Evolutionary conservation across 2,113 vertebrate genomes (phyloP).

Genomic region (Aptenodytes forsteri): DNA sequence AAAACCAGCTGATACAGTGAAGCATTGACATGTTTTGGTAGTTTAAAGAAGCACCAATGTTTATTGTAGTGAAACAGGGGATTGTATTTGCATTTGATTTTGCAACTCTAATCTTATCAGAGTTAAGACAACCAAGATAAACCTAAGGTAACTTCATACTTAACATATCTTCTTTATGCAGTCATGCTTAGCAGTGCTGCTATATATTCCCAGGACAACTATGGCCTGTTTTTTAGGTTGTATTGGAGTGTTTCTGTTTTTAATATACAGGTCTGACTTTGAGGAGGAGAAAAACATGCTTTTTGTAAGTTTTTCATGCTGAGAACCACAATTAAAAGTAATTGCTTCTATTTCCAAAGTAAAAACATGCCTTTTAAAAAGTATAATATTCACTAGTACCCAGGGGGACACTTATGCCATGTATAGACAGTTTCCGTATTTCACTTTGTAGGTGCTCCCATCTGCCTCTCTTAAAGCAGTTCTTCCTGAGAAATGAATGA

Average conservation of each 20-base stretch:
- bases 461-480: background rate
- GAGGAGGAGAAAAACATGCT: background rate
- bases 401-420: background rate
- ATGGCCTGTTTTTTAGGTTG: background rate
- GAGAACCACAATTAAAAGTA: constrained; percentile 62
- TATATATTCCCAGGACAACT: background rate
- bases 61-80: background rate
- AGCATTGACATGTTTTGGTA: background rate
- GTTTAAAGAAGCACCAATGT: background rate
- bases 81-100: constrained; percentile 5
- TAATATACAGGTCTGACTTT: constrained; percentile 19
- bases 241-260: background rate
- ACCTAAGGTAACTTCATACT: background rate
- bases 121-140: constrained; percentile 1
- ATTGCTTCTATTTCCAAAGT: constrained; percentile 35
- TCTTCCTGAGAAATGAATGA: constrained; percentile 10
- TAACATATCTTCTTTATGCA: background rate
- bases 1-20: background rate
- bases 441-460: constrained; percentile 29
- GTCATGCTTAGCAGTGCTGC: background rate
- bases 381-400: background rate
- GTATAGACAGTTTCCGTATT: background rate
- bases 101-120: constrained; percentile 24
- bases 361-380: constrained; percentile 31
- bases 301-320: constrained; percentile 4